These are phyloP conservation scores for Puma concolor DNA, from an alignment of 2,113 vertebrate species.

Conservation along the genomic window DNA sequence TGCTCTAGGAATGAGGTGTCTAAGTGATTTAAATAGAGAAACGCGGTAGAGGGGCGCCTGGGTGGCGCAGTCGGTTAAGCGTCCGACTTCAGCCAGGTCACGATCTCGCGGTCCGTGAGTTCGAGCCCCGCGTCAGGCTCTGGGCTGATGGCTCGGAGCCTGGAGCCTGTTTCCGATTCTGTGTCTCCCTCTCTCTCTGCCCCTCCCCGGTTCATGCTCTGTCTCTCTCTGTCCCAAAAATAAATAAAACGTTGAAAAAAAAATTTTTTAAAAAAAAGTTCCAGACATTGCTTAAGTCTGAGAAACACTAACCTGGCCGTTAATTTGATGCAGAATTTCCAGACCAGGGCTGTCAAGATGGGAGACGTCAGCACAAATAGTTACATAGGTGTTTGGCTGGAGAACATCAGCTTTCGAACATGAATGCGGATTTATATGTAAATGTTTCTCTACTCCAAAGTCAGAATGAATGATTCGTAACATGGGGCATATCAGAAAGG, in stretches of 20 bases:
- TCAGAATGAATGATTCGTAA: background rate
- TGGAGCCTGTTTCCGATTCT: too few species aligned
- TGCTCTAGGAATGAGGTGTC: background rate
- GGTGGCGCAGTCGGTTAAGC: too few species aligned
- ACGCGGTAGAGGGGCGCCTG: too few species aligned
- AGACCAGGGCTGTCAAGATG: background rate
- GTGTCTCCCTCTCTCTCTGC: too few species aligned
- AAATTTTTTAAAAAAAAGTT: too few species aligned
- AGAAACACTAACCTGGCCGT: background rate
- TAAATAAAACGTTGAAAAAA: too few species aligned
- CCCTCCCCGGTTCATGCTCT: too few species aligned
- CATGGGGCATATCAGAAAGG: background rate
- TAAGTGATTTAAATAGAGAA: background rate
- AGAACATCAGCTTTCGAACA: background rate
- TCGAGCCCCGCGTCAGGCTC: too few species aligned
- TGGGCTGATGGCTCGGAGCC: too few species aligned
- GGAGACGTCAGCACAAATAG: background rate
- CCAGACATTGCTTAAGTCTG: background rate
- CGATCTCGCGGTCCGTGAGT: too few species aligned
- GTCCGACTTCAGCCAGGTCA: too few species aligned
- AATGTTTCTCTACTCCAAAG: background rate
- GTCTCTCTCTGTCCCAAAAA: too few species aligned
- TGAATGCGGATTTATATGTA: background rate
- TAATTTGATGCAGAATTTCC: background rate
- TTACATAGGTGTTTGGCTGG: background rate